Conservation (phyloP, 1,140 invertebrate species). For the Kradibia gibbosae region DNA sequence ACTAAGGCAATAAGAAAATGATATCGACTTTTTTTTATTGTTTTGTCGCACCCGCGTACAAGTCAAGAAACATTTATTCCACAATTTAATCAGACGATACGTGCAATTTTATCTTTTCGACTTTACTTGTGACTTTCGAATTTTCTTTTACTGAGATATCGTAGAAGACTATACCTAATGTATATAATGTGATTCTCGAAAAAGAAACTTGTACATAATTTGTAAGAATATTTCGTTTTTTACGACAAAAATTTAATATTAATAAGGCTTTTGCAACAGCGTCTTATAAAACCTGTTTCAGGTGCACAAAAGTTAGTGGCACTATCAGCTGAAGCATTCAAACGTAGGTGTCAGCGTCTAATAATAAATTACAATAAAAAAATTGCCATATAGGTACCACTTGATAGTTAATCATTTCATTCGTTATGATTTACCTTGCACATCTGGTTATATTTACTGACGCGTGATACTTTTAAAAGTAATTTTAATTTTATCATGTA, state of each 20-base stretch:
- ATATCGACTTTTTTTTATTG: neutral
- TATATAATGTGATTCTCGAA: too few relatives aligned
- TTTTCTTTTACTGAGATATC: constrained; percentile 25
- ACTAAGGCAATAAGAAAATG: too few relatives aligned
- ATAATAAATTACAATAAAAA: neutral
- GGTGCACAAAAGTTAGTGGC: too few relatives aligned
- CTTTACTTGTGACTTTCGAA: neutral
- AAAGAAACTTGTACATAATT: too few relatives aligned
- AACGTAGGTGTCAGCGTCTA: too few relatives aligned
- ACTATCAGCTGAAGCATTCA: too few relatives aligned
- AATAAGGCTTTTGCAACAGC: too few relatives aligned
- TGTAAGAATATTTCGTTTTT: too few relatives aligned
- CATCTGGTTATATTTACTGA: neutral
- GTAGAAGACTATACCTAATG: too few relatives aligned
- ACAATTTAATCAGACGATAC: constrained; percentile 17
- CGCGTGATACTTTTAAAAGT: constrained; percentile 11
- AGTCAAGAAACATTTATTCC: constrained; percentile 18
- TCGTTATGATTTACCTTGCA: constrained; percentile 21
- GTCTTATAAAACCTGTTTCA: too few relatives aligned
- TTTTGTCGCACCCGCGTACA: neutral
- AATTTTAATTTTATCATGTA: constrained; percentile 33
- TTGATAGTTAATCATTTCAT: neutral
- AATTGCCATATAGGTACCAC: too few relatives aligned
- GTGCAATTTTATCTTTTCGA: constrained; percentile 17
- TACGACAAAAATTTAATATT: too few relatives aligned